Evolutionary conservation across 2,888 invertebrate species (phyloP), one percentile per base, ranked within the genome.

Genomic region (Tillus elongatus): DNA sequence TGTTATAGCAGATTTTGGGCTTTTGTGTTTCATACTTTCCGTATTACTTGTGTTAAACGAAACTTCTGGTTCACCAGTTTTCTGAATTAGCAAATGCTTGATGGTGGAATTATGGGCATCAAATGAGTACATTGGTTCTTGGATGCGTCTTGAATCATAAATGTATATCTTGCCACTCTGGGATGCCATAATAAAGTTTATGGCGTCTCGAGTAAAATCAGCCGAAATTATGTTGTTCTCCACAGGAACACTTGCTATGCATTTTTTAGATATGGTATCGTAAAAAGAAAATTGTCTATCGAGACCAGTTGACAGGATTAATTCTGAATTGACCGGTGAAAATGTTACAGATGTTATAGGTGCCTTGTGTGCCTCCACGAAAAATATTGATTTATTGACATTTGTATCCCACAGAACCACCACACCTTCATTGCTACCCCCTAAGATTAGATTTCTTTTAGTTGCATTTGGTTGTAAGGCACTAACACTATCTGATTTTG

Each of bases 221-320:
- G 62, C 48, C 0, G 60, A 50, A 2, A 57, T 58, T 33, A 61
- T 53, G 28, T 51, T 56, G 43, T 56, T 58, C n/a, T 53, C 54
- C 3, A 63, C 55, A 3, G 52, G 42, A 13, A 59, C 45, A 15
- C 47, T 54, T 2, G 52, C 46, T 4, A 60, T 49, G 65, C 48
- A 69, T 30, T 54, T 52, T 57, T 47, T 71, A 58, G 43, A 70
- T 59, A 46, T 68, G 11, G 71, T 59, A 56, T 77, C 76, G 52
- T 72, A 74, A 2, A 74, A 69, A 57, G 70, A 67, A 56, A 74
- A 68, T 33, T 69, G 64, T 50, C 73, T 70, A 53, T 77, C 76
- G 46, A 67, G 67, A 0, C 75, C 75, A 48, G 70, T 62, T 1
- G 75, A 72, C 3, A 74, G 52, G 56, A 76, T 58, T 1, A 75